Conservation (phyloP, 2,888 invertebrate genomes). For the Quadroppia sp. region DNA sequence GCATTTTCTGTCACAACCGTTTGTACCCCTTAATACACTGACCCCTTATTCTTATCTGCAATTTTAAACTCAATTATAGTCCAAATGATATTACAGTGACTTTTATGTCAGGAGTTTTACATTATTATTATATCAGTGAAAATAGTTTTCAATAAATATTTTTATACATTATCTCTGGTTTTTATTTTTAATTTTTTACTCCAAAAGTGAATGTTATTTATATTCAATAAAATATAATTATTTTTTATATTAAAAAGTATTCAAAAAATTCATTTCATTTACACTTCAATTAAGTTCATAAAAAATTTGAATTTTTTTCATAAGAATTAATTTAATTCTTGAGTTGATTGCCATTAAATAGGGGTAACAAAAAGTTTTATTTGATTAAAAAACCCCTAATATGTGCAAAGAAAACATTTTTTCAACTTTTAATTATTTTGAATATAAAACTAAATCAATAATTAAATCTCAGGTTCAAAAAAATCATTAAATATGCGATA, state of each 20-base stretch:
- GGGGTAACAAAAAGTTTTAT: background rate
- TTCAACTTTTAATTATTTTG: too few species aligned
- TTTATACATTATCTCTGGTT: background rate
- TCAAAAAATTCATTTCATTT: background rate
- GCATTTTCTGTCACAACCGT: background rate
- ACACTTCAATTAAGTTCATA: background rate
- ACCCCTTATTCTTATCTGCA: conserved; percentile 19
- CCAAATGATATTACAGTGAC: background rate
- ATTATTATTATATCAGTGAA: background rate
- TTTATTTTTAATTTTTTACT: background rate
- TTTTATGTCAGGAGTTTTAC: background rate
- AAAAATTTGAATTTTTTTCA: background rate
- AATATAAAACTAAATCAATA: too few species aligned
- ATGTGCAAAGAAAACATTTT: too few species aligned
- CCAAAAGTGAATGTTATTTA: conserved; percentile 5
- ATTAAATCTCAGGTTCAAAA: too few species aligned
- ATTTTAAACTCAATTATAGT: background rate
- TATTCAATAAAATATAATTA: background rate
- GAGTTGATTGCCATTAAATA: background rate
- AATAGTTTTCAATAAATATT: background rate
- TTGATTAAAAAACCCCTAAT: too few species aligned
- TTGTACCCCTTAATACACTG: background rate
- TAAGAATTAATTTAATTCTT: too few species aligned
- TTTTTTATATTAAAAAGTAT: background rate
- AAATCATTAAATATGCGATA: too few species aligned